phyloP scores from a whole-genome alignment of 2,888 invertebrate genomes.

The Volucella bombylans region DNA sequence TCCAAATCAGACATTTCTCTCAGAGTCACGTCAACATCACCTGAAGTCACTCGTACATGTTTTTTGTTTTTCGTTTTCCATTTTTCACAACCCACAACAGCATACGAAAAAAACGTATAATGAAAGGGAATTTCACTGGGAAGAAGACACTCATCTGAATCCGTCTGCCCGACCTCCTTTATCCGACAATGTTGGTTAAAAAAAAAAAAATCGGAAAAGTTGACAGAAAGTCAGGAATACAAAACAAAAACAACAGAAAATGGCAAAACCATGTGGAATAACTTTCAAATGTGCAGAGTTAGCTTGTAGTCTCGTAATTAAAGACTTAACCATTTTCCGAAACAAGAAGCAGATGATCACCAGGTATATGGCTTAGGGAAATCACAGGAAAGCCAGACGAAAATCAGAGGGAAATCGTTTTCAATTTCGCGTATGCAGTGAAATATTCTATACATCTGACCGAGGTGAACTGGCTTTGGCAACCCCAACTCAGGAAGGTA shows the following conservation, averaged over 20 bases:
- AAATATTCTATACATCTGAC: conserved; percentile 19
- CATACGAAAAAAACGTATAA: conserved; percentile 11
- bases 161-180: not conserved
- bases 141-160: conserved; percentile 12
- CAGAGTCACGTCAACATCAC: conserved; percentile 28
- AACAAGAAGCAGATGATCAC: conserved; percentile 42
- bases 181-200: not conserved
- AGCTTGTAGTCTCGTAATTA: conserved; percentile 52
- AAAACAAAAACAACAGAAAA: conserved; percentile 2
- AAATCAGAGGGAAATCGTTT: no score
- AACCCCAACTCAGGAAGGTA: conserved; percentile 16
- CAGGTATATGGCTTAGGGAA: conserved; percentile 28
- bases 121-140: conserved; percentile 26
- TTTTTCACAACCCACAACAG: not conserved
- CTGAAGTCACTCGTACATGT: not conserved
- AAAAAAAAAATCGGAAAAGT: conserved; percentile 41
- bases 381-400: conserved; percentile 10
- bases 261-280: conserved; percentile 31
- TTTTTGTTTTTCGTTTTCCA: not conserved
- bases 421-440: not conserved
- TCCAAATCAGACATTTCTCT: not conserved
- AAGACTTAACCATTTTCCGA: conserved; percentile 40
- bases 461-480: not conserved
- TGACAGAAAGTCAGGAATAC: not conserved
- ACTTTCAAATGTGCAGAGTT: conserved; percentile 30